Conservation (phyloP, 2,113 vertebrate genomes). For the Pangasianodon hypophthalmus region DNA sequence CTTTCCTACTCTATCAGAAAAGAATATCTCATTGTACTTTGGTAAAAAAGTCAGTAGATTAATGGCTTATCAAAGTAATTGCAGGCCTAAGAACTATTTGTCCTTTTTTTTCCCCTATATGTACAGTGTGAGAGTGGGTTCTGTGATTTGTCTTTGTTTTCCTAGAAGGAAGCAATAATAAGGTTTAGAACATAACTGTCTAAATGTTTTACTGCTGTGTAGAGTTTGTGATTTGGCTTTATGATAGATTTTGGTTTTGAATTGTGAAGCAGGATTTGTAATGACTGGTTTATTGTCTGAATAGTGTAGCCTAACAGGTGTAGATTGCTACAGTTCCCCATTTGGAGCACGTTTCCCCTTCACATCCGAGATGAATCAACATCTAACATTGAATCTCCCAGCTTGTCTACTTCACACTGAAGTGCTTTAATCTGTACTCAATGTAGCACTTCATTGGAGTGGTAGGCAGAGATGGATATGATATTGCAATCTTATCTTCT, state of each 20-base stretch:
- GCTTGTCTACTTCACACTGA: neutral
- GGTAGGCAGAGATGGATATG: neutral
- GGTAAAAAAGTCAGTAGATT: neutral
- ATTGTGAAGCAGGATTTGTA: neutral
- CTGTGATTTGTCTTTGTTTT: neutral
- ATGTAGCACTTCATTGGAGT: neutral
- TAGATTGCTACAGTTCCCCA: neutral
- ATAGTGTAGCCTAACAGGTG: conserved; percentile 3
- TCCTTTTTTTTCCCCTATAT: neutral
- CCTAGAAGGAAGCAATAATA: neutral
- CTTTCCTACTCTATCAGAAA: neutral
- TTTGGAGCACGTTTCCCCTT: neutral
- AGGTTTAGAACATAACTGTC: neutral
- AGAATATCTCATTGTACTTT: neutral
- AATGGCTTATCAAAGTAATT: neutral
- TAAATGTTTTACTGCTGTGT: neutral
- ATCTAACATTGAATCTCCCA: neutral
- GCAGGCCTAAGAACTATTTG: too few species aligned
- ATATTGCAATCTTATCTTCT: neutral
- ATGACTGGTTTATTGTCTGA: neutral
- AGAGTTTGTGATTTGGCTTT: neutral
- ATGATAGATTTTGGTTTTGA: neutral
- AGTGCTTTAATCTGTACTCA: conserved; percentile 11
- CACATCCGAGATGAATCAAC: neutral
- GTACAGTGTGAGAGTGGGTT: neutral